Evolutionary conservation across 1,140 invertebrate genomes (phyloP).

Genomic region (Odontomachus brunneus): DNA sequence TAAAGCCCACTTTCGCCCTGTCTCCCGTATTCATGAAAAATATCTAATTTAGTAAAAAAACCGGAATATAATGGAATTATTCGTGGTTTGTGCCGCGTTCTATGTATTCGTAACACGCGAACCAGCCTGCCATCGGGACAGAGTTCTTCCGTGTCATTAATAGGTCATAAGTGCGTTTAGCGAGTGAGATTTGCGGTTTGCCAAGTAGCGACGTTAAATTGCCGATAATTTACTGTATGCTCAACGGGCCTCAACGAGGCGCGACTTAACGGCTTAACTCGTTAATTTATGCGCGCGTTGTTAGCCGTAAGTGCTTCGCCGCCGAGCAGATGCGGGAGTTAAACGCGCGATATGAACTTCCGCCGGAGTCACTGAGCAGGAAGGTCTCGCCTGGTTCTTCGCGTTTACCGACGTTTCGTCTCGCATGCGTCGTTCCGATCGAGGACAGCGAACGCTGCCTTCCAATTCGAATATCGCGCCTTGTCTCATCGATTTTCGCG

Average conservation of each 20-base stretch:
- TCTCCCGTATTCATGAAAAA: neutral
- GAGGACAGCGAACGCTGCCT: too few relatives aligned
- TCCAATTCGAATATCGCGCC: too few relatives aligned
- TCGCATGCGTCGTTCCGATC: too few relatives aligned
- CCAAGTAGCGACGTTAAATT: neutral
- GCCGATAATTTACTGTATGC: neutral
- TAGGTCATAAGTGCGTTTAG: neutral
- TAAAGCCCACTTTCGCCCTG: constrained; percentile 6
- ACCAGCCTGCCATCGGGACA: neutral
- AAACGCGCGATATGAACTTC: constrained; percentile 24
- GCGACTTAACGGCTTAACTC: constrained; percentile 4
- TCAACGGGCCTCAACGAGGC: neutral
- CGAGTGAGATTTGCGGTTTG: neutral
- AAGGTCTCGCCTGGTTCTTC: constrained; percentile 27
- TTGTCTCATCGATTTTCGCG: too few relatives aligned
- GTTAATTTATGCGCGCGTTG: constrained; percentile 26
- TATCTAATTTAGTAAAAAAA: neutral
- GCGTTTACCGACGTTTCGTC: constrained; percentile 11
- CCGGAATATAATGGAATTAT: neutral
- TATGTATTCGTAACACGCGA: neutral
- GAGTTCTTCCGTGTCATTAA: neutral
- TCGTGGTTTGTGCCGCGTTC: neutral
- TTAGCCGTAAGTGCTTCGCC: constrained; percentile 26
- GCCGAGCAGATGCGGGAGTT: constrained; percentile 19
- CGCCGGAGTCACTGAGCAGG: neutral